A percentile compares a stretch with the other conserved stretches of the same genome.
Conservation (phyloP, 30 jellyfish, hydroid and myxozoan genomes). For the Pseudorhiza aurosa region DNA sequence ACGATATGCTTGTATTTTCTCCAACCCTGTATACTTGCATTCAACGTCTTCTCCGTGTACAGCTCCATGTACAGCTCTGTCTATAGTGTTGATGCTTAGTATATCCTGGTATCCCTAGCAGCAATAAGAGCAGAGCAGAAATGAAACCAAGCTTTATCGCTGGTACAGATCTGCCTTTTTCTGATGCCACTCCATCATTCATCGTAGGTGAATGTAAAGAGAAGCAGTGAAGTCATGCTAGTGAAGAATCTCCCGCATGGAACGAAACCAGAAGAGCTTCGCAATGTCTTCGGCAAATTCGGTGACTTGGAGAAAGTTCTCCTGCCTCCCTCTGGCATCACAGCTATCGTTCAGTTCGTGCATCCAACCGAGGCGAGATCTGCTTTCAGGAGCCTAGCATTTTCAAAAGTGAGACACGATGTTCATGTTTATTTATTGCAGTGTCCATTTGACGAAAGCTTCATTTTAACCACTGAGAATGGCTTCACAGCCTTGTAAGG, state of each 20-base stretch:
- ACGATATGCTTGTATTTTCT: too few species aligned
- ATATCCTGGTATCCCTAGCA: too few species aligned
- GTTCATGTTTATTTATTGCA: too few species aligned
- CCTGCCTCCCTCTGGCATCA: conserved; percentile 97
- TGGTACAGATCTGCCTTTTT: conserved; percentile 14
- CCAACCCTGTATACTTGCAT: too few species aligned
- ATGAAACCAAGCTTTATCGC: too few species aligned
- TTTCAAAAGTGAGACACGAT: conserved; percentile 86
- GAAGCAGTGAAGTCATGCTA: conserved; percentile 78
- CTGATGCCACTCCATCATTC: neutral
- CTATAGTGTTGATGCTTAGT: too few species aligned
- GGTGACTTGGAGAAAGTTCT: conserved; percentile 81
- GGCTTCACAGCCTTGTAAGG: too few species aligned
- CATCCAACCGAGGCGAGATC: conserved; percentile 87
- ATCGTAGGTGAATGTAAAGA: conserved; percentile 68
- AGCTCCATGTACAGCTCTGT: too few species aligned
- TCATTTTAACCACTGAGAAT: too few species aligned
- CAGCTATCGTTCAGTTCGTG: conserved; percentile 88
- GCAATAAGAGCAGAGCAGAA: too few species aligned
- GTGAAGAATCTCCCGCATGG: conserved; percentile 95
- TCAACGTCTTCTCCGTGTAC: too few species aligned
- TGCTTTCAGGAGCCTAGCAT: conserved; percentile 88
- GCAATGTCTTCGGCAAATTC: conserved; percentile 68
- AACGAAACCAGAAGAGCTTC: conserved; percentile 69
- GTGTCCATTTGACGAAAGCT: too few species aligned